These are phyloP conservation scores for Lasiurus cinereus DNA, from an alignment of 2,113 vertebrate genomes.

Conservation along the genomic window DNA sequence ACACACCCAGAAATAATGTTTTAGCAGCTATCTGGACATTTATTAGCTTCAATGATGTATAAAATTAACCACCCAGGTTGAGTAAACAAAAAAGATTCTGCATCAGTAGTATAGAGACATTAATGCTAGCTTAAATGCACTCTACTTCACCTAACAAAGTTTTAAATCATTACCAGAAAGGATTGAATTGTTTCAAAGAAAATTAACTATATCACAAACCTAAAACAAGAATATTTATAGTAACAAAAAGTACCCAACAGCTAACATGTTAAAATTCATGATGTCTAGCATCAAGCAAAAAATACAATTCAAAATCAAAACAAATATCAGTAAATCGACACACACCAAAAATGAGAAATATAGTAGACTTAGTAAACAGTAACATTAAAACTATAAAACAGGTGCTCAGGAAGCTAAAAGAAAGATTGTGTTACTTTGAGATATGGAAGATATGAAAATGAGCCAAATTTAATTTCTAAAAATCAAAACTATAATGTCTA, in stretches of 20 bases:
- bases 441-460: neutral
- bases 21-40: neutral
- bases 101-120: neutral
- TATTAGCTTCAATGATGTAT: neutral
- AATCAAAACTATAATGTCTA: neutral
- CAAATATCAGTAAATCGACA: neutral
- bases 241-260: neutral
- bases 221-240: neutral
- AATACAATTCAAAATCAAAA: neutral
- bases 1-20: neutral
- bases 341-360: neutral
- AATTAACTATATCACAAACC: neutral
- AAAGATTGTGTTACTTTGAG: neutral
- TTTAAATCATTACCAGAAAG: neutral
- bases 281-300: neutral
- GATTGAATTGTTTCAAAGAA: conserved; percentile 15
- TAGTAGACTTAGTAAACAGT: neutral
- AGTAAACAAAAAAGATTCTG: conserved; percentile 9
- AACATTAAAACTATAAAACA: neutral
- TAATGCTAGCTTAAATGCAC: neutral
- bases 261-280: neutral
- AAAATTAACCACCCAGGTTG: neutral
- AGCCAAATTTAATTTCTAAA: neutral
- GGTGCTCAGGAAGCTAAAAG: neutral
- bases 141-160: neutral